Evolutionary conservation across 2,888 invertebrate species (phyloP), one percentile per base, ranked within the genome.

Genomic region (Acanthosoma haemorrhoidale): DNA sequence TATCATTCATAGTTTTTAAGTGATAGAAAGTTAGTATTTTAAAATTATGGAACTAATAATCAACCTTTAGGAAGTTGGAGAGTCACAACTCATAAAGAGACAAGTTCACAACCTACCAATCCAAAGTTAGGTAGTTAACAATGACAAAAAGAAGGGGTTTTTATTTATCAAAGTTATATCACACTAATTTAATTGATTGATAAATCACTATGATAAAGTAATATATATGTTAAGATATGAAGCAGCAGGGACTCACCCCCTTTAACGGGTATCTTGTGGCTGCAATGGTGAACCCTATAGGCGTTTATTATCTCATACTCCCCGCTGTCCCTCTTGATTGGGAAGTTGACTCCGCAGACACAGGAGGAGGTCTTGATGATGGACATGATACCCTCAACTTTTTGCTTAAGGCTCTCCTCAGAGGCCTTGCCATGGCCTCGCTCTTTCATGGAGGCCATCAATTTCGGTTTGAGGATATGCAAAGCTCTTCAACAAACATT

Each of bases 201-300:
- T n/a, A n/a, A n/a, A n/a, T n/a, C n/a, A n/a, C n/a, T n/a, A n/a
- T n/a, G n/a, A n/a, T n/a, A n/a, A n/a, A n/a, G n/a, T n/a, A n/a
- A n/a, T n/a, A n/a, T n/a, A n/a, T n/a, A n/a, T n/a, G n/a, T n/a
- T n/a, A n/a, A n/a, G n/a, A n/a, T n/a, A n/a, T n/a, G n/a, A n/a
- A n/a, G n/a, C n/a, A 41, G 8, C 15, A 5, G 6, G 15, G 11
- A 57, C 18, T 2, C 77, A 83, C 85, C 85, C 80, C 85, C 86
- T 81, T 86, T 86, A n/a, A 72, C 25, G 1, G 90, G 90, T 69
- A 87, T 83, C 69, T 88, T 83, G 77, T 91, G 90, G 34, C 87
- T 86, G 77, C 88, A 88, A 80, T 91, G 90, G 78, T 90, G 90
- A 2, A 87, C 85, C 71, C 90, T 82, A 81, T 87, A 91, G 0